Evolutionary conservation across 2,888 invertebrate genomes (phyloP), one percentile per base, ranked within the genome.

Genomic region (Melanophora roralis): DNA sequence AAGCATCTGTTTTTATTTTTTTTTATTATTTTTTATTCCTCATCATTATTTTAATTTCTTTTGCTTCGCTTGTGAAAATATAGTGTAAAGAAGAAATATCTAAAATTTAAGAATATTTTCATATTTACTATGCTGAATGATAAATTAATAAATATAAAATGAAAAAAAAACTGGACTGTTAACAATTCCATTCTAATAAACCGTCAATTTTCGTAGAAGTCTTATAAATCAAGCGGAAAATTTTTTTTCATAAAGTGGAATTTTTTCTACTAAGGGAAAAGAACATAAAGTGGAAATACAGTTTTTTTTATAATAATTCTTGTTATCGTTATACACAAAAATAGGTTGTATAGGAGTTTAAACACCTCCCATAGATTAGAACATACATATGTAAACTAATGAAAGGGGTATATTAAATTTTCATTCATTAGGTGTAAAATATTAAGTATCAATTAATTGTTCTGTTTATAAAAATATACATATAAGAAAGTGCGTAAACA

Each of bases 281-380:
- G 36, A 55, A 21, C 21, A 32, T 47, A 59, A 68, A 57, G 36
- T 47, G 60, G 43, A 72, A 60, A 67, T 43, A 65, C 64, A 74
- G 12, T 57, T 14, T 45, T 75, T 67, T 76, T 34, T 27, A 32
- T 49, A 27, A 14, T 53, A 68, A 72, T 82, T 43, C 23, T 68
- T 43, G 59, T 78, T 78, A 78, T 74, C 47, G 75, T 78, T 81
- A 82, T 82, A 82, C 82, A 82, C 62, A 82, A 78, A 82, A 82
- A 38, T 47, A 43, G 27, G n/a, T 43, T 55, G 72, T 69, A 43
- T 71, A 59, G 69, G 45, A 79, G 57, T 73, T 32, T 27, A 6
- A 53, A 7, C 60, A 62, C 51, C 45, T 62, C 51, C 53, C 32
- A 38, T 53, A 51, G 51, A 27, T 32, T 69, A n/a, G n/a, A n/a